Evolutionary conservation across 2,888 invertebrate genomes (phyloP).

Genomic region (Spatulosminthurus flaviceps): DNA sequence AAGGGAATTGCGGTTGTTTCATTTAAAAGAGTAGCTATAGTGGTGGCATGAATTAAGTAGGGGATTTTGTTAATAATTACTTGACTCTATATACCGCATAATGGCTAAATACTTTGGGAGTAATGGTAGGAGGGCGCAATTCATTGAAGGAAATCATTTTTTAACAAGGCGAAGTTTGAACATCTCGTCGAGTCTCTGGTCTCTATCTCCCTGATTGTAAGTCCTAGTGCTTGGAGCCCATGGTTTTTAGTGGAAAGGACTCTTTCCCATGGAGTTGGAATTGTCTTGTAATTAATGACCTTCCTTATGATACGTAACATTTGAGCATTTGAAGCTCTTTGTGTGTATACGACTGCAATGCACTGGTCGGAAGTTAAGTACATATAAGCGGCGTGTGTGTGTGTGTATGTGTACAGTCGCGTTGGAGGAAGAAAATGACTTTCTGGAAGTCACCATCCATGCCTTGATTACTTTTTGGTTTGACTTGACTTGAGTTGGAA

Average conservation of each 20-base stretch:
- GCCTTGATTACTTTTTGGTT: too few species aligned
- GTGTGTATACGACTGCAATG: not conserved
- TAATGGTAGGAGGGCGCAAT: not conserved
- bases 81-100: not conserved
- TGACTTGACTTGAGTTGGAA: too few species aligned
- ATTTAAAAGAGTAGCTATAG: not conserved
- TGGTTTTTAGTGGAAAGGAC: not conserved
- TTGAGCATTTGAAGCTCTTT: constrained; percentile 1
- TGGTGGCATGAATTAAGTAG: not conserved
- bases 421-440: constrained; percentile 18
- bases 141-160: constrained; percentile 2
- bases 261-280: constrained; percentile 14
- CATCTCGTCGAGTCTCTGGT: not conserved
- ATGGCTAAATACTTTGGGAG: not conserved
- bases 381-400: too few species aligned
- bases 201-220: constrained; percentile 4
- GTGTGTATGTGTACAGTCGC: too few species aligned
- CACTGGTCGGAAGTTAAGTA: too few species aligned
- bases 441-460: constrained; percentile 24
- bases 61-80: not conserved
- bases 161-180: not conserved
- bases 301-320: constrained; percentile 14
- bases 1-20: not conserved
- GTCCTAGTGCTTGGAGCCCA: not conserved
- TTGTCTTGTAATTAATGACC: constrained; percentile 16